Base-by-base conservation (phyloP, 1,140 invertebrate genomes). In the Orius insidiosus region DNA sequence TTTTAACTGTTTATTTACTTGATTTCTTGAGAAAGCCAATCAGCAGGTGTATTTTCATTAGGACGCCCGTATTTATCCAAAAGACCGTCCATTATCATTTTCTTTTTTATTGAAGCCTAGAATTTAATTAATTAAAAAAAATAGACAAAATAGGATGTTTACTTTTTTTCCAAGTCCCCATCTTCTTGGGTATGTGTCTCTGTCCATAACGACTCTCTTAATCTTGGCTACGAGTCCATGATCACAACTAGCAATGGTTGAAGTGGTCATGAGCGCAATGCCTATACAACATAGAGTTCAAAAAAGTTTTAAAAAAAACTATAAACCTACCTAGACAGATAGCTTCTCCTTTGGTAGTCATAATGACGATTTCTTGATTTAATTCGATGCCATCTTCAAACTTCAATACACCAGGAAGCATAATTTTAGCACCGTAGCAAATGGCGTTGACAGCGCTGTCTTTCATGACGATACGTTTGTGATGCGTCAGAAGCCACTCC, bases 131-230 rank as follows among this genome's bases (percentile, higher is more conserved):
- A 14, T n/a, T 19, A 38, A 31, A 33, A 48, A 40, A 3, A 45
- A 45, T 4, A 14, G 14, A 36, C 3, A 13, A 40, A 6, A 18
- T 6, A 18, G 16, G 11, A 30, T 43, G 41, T 43, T 54, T 60
- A 75, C 73, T 63, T 88, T 87, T n/a, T 6, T 89, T 88, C 34
- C 94, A 16, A 98, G 63, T 36, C 94, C 92, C 95, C 95, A 98
- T 66, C 94, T 95, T 46, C 93, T 74, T 2, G 95, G 94, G 66
- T 99, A 99, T 10, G 85, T 88, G 61, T 99, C 96, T 58, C 95
- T 69, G 65, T 99, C 95, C 96, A 99, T 99, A 30, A 99, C 94
- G 8, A 99, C 95, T 46, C 93, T 66, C 65, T 99, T 99, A 18
- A 98, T 82, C 69, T 98, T 99, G 1, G 96, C 96, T 11, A 90